These are phyloP conservation scores for Sinocyclocheilus rhinocerous DNA, from an alignment of 2,113 vertebrate genomes.

Conservation along the genomic window DNA sequence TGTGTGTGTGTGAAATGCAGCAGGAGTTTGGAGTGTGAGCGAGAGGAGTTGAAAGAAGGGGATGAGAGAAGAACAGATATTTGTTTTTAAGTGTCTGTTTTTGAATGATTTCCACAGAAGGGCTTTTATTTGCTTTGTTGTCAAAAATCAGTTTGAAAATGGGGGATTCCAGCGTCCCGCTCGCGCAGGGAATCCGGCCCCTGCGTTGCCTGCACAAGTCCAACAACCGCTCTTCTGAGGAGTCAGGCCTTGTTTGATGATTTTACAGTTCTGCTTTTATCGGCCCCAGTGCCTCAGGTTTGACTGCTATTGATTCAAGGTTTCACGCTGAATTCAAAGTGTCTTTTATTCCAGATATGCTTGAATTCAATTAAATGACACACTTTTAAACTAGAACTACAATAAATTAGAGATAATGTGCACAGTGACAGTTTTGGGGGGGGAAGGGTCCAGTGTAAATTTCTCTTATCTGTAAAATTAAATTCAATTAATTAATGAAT, in stretches of 20 bases:
- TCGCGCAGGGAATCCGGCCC: conserved; percentile 29
- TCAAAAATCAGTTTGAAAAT: conserved; percentile 60
- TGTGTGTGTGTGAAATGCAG: conserved; percentile 4
- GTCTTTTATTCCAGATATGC: conserved; percentile 16
- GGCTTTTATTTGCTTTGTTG: conserved; percentile 67
- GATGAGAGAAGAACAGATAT: conserved; percentile 13
- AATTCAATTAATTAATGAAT: not conserved
- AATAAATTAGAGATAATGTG: not conserved
- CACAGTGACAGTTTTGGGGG: not conserved
- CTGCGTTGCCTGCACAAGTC: conserved; percentile 36
- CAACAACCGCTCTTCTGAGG: conserved; percentile 49
- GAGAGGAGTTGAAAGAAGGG: not conserved
- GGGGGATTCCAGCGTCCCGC: conserved; percentile 57
- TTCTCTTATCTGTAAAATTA: not conserved
- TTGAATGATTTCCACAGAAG: conserved; percentile 49
- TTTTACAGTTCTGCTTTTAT: conserved; percentile 47
- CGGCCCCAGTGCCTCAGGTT: conserved; percentile 32
- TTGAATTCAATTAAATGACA: not conserved
- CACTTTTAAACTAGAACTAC: not conserved
- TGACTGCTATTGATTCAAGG: conserved; percentile 19
- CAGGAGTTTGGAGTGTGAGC: not conserved
- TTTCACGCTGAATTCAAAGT: conserved; percentile 35
- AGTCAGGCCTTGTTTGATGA: conserved; percentile 47
- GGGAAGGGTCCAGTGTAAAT: not conserved
- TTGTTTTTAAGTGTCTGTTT: conserved; percentile 58